Percentiles rank a stretch among this genome's conserved stretches.
phyloP scores from a whole-genome alignment of 2,113 vertebrate genomes.

The Platysteira castanea region DNA sequence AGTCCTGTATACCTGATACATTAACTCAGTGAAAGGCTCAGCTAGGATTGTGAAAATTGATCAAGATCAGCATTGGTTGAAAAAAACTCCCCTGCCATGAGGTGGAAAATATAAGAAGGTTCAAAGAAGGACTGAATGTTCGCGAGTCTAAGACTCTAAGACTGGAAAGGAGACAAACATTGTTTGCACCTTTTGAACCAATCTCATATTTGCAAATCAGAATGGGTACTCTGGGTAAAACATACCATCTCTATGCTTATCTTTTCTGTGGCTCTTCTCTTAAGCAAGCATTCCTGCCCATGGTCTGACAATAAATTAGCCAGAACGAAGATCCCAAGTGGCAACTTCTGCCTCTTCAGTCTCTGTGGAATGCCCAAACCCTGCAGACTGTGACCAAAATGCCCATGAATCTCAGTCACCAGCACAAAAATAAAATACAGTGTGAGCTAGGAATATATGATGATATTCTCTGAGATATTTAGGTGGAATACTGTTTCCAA shows the following conservation, averaged over 20 bases:
- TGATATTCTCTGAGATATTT: neutral
- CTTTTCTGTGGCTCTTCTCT: neutral
- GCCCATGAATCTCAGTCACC: neutral
- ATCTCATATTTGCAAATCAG: neutral
- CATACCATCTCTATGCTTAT: fast-evolving
- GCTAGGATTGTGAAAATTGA: slow-evolving; percentile 3
- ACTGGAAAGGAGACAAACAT: neutral
- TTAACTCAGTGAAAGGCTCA: neutral
- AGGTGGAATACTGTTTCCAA: neutral
- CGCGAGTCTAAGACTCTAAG: neutral
- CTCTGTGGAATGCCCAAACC: neutral
- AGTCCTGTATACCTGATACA: neutral
- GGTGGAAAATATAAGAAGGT: neutral
- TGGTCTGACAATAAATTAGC: neutral
- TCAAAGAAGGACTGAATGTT: neutral
- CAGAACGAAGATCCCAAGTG: neutral
- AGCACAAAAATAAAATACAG: neutral
- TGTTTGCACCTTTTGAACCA: neutral
- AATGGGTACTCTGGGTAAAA: neutral
- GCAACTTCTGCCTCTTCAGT: neutral
- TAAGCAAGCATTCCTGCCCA: neutral
- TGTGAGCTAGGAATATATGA: neutral
- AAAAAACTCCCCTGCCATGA: neutral
- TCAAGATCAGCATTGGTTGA: neutral
- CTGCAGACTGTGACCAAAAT: neutral